Base-by-base conservation (phyloP, 2,797 vertebrate species). In the Scolopax bukidnonensis region DNA sequence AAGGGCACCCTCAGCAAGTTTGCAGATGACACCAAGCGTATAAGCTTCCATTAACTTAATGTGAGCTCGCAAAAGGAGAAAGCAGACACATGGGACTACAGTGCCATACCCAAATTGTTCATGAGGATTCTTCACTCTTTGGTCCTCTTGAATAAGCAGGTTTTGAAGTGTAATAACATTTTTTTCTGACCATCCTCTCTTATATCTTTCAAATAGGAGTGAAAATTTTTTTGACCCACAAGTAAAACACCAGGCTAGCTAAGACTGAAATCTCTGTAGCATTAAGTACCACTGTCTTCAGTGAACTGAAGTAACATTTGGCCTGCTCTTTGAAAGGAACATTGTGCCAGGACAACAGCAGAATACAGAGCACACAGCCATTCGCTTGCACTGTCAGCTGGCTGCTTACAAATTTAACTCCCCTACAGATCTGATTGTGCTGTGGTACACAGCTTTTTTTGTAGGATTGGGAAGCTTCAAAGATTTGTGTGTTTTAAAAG, bases 391-490 rank as follows among this genome's bases (percentile, higher is more conserved):
- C 71, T 32, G 16, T 48, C 40, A 2, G 33, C 45, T 38, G 47
- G 43, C 77, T 82, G 81, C 77, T 89, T 78, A 33, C 67, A 59
- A 40, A 91, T 86, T 45, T 48, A 63, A 69, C 86, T 57, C 54
- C 38, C 77, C 89, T 48, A 9, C 6, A 0, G 92, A 38, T 81
- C 69, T 54, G 9, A 71, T 50, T 91, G 84, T 84, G n/a, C 80
- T 40, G 32, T 20, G 8, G 16, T 8, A 86, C 71, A 64, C 61
- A 69, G 77, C 4, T 51, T 77, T 45, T 56, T 77, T 45, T 89
- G 65, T 78, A 54, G n/a, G 63, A 86, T 3, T 8, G 24, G 32
- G 9, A 54, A 82, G 45, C 69, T 18, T 41, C 81, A 78, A 32
- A 78, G 33, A 89, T 33, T 73, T 41, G 2, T 50, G 21, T 17